A percentile compares a stretch with the other conserved stretches of the same genome.
Conservation (phyloP, 1,140 invertebrate species). For the Pogonognathellus flavescens region DNA sequence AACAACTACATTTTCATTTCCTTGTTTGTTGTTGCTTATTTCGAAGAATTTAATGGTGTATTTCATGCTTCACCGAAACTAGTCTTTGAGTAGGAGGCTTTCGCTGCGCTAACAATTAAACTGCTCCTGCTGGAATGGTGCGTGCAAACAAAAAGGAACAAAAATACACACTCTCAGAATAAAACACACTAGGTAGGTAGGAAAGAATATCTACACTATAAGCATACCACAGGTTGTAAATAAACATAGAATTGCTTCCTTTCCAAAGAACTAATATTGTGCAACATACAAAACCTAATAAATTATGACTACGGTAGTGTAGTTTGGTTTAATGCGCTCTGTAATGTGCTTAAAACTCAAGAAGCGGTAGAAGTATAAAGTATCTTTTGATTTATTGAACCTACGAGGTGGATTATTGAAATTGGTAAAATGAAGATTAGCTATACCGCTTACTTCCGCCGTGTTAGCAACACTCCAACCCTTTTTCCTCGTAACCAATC, state of each 20-base stretch:
- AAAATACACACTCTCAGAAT: too few species aligned
- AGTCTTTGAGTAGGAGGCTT: not conserved
- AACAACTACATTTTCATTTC: constrained; percentile 29
- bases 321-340: not conserved
- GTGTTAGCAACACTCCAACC: not conserved
- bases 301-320: not conserved
- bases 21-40: not conserved
- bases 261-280: not conserved
- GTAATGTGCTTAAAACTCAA: not conserved
- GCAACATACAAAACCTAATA: constrained; percentile 32
- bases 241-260: constrained; percentile 7
- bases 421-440: constrained; percentile 26
- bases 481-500: not conserved
- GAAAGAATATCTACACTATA: not conserved
- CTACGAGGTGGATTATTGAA: constrained; percentile 10
- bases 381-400: constrained; percentile 6
- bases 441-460: constrained; percentile 8
- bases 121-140: too few species aligned
- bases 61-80: not conserved
- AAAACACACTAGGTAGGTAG: not conserved
- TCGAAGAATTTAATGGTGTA: constrained; percentile 39
- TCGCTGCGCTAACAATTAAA: not conserved
- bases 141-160: too few species aligned
- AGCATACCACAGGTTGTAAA: constrained; percentile 40
- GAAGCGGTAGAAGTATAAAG: not conserved